These are phyloP conservation scores for Marisa cornuarietis DNA, from an alignment of 1,140 invertebrate genomes.

Conservation along the genomic window DNA sequence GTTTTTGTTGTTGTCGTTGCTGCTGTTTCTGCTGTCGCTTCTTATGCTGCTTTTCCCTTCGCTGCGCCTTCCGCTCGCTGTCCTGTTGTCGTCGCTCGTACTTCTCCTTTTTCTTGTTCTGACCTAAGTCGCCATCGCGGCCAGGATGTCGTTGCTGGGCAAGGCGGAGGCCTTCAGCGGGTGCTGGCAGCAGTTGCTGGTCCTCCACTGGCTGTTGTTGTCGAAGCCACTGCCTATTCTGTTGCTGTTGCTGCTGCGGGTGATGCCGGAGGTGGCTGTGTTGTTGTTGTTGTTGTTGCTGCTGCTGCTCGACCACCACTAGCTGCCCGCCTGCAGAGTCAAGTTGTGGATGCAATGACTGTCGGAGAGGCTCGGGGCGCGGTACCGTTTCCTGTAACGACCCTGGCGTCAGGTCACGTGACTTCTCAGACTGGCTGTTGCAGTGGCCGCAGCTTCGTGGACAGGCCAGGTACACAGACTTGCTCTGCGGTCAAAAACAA, in stretches of 20 bases:
- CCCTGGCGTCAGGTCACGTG: background rate
- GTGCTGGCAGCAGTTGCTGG: background rate
- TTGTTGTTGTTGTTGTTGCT: background rate
- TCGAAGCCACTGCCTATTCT: background rate
- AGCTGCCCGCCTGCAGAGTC: background rate
- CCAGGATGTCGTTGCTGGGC: background rate
- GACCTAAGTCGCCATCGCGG: background rate
- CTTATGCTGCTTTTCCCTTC: no score
- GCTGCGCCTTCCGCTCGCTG: background rate
- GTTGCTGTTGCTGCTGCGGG: background rate
- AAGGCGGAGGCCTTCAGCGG: background rate
- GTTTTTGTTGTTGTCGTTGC: no score
- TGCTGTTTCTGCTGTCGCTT: no score
- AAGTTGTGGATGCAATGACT: no score
- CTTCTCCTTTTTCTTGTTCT: no score
- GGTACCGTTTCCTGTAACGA: background rate
- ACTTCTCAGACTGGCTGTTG: background rate
- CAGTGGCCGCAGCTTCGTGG: conserved; percentile 22
- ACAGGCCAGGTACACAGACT: conserved; percentile 15
- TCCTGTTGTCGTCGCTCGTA: background rate
- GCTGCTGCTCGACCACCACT: background rate
- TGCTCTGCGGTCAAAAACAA: conserved; percentile 10
- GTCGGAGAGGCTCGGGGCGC: background rate
- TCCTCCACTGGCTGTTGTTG: background rate
- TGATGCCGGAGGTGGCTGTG: background rate